Evolutionary conservation across 2,797 vertebrate genomes (phyloP).

Genomic region (Phalloptychus januarius): DNA sequence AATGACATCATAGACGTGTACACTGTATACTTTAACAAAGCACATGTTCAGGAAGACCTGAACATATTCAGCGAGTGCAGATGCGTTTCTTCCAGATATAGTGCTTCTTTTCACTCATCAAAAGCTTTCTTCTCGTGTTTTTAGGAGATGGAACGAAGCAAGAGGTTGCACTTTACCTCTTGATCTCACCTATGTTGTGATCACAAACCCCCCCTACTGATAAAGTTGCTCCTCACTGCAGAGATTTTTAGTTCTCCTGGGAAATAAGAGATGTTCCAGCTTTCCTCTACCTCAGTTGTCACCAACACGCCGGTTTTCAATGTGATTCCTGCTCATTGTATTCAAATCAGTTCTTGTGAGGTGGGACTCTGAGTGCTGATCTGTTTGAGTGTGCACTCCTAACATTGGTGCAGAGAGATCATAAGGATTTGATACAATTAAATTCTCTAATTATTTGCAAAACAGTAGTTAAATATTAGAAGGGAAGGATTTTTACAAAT

Average conservation of each 20-base stretch:
- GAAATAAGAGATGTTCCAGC: conserved; percentile 78
- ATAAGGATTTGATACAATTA: conserved; percentile 36
- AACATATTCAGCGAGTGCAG: conserved; percentile 26
- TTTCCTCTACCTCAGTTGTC: conserved; percentile 67
- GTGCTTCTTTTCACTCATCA: conserved; percentile 35
- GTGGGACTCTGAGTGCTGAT: conserved; percentile 12
- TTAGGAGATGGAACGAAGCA: conserved; percentile 73
- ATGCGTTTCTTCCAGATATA: conserved; percentile 20
- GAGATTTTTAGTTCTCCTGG: conserved; percentile 66
- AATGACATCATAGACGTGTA: conserved; percentile 28
- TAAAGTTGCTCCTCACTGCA: conserved; percentile 67
- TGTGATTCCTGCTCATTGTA: conserved; percentile 73
- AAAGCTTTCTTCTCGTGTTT: conserved; percentile 50
- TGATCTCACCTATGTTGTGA: conserved; percentile 66
- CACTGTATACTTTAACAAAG: conserved; percentile 36
- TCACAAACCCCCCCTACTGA: conserved; percentile 49
- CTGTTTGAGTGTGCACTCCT: conserved; percentile 6
- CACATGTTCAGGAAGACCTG: conserved; percentile 44
- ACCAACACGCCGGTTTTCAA: conserved; percentile 59
- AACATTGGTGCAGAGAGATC: not conserved
- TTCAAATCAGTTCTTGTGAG: conserved; percentile 71
- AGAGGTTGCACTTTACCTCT: conserved; percentile 56
- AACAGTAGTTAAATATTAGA: not conserved
- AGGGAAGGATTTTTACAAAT: not conserved
- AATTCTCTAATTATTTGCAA: conserved; percentile 27